A percentile compares a stretch with the other conserved stretches of the same genome.
Conservation (phyloP, 2,888 invertebrate species). For the Orthosia gothica region DNA sequence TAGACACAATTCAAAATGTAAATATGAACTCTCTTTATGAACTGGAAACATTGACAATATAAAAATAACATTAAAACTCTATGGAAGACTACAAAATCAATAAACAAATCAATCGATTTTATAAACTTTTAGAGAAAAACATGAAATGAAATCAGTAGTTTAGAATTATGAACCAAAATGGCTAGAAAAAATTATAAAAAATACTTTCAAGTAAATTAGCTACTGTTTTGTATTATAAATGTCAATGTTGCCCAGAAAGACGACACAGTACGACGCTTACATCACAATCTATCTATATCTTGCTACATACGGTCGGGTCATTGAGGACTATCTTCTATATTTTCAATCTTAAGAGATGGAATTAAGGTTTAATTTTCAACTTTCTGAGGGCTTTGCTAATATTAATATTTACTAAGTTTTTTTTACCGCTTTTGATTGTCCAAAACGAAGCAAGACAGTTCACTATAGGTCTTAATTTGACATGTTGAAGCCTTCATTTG, state of each 20-base stretch:
- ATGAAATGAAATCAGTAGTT: background rate
- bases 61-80: background rate
- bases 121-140: background rate
- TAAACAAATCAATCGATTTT: background rate
- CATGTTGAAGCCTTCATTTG: too few species aligned
- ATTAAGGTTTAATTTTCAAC: background rate
- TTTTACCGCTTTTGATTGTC: background rate
- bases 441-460: background rate
- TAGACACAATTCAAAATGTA: slow-evolving; percentile 48
- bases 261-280: slow-evolving; percentile 58
- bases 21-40: slow-evolving; percentile 55
- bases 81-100: slow-evolving; percentile 5
- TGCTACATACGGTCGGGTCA: slow-evolving; percentile 28
- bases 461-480: background rate
- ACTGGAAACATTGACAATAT: slow-evolving; percentile 49
- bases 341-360: background rate
- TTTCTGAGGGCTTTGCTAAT: background rate
- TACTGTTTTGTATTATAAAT: slow-evolving; percentile 8
- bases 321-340: background rate
- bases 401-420: background rate
- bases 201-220: background rate
- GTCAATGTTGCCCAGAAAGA: slow-evolving; percentile 44
- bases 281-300: slow-evolving; percentile 42
- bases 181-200: background rate
- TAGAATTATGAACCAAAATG: background rate